Base-by-base conservation (phyloP, 1,140 invertebrate genomes). In the Lordiphosa stackelbergi region DNA sequence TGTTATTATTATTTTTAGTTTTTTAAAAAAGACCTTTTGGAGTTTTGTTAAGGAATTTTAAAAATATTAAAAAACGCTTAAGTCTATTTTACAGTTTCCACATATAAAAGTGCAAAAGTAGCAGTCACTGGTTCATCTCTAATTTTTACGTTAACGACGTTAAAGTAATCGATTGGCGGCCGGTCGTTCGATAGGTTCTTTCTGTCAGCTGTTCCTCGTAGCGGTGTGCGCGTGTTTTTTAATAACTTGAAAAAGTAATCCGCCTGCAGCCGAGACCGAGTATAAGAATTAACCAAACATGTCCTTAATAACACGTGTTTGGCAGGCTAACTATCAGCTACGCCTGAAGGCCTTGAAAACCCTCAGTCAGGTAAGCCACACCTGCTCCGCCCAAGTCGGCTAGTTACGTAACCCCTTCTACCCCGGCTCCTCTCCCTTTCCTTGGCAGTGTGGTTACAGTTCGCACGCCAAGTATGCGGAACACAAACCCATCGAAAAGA, bases 401-500 rank as follows among this genome's bases (percentile, higher is more conserved):
- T 35, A 7, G 69, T 81, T 83, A 83, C 83, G 59, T 81, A 84
- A 84, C 66, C 57, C 11, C n/a, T 54, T 28, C 36, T 47, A 22
- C 38, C 41, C 31, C 36, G 22, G 5, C 22, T 24, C 22, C 22
- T 6, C n/a, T n/a, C n/a, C 22, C 22, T 24, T 24, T 5, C n/a
- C n/a, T n/a, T n/a, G n/a, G n/a, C 58, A 87, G 85, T 73, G 69
- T 63, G 84, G 69, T 42, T 87, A 84, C 55, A 84, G 85, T 43
- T 84, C 86, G 1, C 79, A 86, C 38, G 71, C 74, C 8, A 86
- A 88, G 36, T 88, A 66, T 89, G 90, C 93, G 1, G 93, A 94
- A 85, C 94, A 94, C 70, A 94, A 93, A 86, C 85, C 91, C 4
- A 88, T 97, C 57, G 94, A 96, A 73, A 94, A 92, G 84, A 96